Conservation (phyloP, 2,797 vertebrate species). For the Pterois miles region DNA sequence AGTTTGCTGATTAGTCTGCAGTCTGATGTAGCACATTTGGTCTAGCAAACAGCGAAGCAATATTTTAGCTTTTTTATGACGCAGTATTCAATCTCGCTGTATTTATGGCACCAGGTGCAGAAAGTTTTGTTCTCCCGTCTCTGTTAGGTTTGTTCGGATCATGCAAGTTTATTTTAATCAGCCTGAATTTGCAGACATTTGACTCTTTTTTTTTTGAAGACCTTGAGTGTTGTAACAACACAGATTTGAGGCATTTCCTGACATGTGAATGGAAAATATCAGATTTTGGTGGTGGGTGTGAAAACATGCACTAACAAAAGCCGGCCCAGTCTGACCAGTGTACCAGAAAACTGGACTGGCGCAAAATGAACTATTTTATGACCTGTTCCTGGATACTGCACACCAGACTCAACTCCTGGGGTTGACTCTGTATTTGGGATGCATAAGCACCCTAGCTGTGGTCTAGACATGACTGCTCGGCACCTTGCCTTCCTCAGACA, state of each 20-base stretch:
- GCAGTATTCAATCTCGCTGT: slow-evolving; percentile 26
- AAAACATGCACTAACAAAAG: slow-evolving; percentile 49
- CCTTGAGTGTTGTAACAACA: slow-evolving; percentile 42
- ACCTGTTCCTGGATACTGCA: slow-evolving; percentile 51
- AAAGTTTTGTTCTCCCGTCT: slow-evolving; percentile 30
- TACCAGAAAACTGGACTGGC: slow-evolving; percentile 53
- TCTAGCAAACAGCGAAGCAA: slow-evolving; percentile 30
- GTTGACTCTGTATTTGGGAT: slow-evolving; percentile 39
- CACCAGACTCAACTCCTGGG: slow-evolving; percentile 42
- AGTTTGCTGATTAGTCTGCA: slow-evolving; percentile 47
- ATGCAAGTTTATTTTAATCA: slow-evolving; percentile 47
- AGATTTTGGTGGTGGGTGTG: slow-evolving; percentile 31
- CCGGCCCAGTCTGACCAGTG: slow-evolving; percentile 18
- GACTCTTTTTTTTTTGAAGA: slow-evolving; percentile 18
- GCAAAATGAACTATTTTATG: slow-evolving; percentile 63
- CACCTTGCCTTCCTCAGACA: slow-evolving; percentile 53
- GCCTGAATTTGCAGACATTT: slow-evolving; percentile 23
- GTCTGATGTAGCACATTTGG: slow-evolving; percentile 31
- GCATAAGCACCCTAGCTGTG: slow-evolving; percentile 51
- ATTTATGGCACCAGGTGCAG: slow-evolving; percentile 51
- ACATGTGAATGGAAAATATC: slow-evolving; percentile 51
- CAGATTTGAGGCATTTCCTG: slow-evolving; percentile 41
- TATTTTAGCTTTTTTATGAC: slow-evolving; percentile 34
- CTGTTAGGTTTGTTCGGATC: slow-evolving; percentile 36
- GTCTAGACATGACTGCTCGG: slow-evolving; percentile 69